Base-by-base conservation (phyloP, 2,888 invertebrate species). In the Gnatocerus cornutus region DNA sequence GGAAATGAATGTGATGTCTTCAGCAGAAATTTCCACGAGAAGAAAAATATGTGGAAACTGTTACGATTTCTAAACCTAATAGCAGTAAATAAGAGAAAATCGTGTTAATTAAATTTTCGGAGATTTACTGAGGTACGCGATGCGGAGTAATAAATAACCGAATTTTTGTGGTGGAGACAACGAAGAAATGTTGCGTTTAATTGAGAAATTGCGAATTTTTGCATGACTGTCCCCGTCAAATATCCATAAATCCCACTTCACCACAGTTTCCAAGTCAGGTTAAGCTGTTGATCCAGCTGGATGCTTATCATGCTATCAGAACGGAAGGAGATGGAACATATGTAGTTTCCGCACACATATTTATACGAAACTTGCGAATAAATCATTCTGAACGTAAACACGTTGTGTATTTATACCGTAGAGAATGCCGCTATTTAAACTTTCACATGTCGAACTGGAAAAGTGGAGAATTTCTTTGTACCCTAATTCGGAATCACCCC, bases 261-360 rank as follows among this genome's bases (percentile, higher is more conserved):
- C 7, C 8, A 21, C 8, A 16, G 2, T 16, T 46, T 50, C 48
- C 3, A 10, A 50, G 48, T 3, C 48, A 10, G 12, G 48, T 50
- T 50, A 50, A 50, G 48, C 46, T 50, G n/a, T 21, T 50, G 27
- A 50, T 50, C 48, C 48, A 10, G 10, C 16, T 21, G 46, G 46
- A 46, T 21, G 46, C 46, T 16, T 46, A 46, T 46, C 14, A 16
- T 16, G 16, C 9, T 13, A 46, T 46, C 46, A 46, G 21, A 9
- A 13, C 46, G 7, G 46, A n/a, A 46, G 16, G 12, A 41, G 10
- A 21, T 21, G 41, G n/a, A 41, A 12, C 12, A 12, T 41, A 41
- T 13, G 12, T 41, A 21, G 21, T 21, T 21, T 21, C 21, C 33
- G 33, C 9, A 33, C n/a, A 33, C n/a, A 9, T 33, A 33, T 33